Evolutionary conservation across 2,113 vertebrate genomes (phyloP), one percentile per base, ranked within the genome.

Genomic region (Channa argus): DNA sequence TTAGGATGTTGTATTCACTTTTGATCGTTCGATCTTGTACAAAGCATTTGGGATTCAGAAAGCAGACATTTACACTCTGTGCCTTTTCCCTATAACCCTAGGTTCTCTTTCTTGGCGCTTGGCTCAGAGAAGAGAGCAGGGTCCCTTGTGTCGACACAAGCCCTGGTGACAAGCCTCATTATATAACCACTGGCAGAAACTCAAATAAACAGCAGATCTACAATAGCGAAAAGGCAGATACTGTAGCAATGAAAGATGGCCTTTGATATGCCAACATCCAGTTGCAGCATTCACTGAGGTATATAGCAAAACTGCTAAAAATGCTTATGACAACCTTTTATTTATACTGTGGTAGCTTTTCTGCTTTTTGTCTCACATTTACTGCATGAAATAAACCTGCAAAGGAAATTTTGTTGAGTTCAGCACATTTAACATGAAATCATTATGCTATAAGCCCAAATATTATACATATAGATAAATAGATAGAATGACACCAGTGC

Each of bases 111-210:
- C 79, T 79, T 79, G 80, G 79, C 84, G 71, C 79, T 66, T 41
- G 24, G 49, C 70, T 79, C 74, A 64, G 70, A 80, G 50, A 74
- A 14, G 55, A 76, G 78, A 82, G 77, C 71, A 33, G 50, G 39
- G 59, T 87, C 89, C 82, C 69, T 62, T 43, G 79, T 74, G 77
- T 77, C 71, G 33, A 73, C 67, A 49, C 69, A 79, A 83, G 75
- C 91, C 63, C 82, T 63, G 76, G 74, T 47, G 63, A 80, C 69
- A 84, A 60, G 71, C 76, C 38, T 82, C 68, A 77, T 92, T 86
- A 86, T 78, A 67, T 88, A 83, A 86, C 76, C 82, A n/a, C 71
- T 61, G 64, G 77, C 61, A 72, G 39, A 62, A 72, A 58, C 54
- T 65, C 47, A 82, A 90, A 83, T 71, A 73, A 77, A 77, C 75